Evolutionary conservation across 2,113 vertebrate genomes (phyloP).

Genomic region (Saccopteryx bilineata): DNA sequence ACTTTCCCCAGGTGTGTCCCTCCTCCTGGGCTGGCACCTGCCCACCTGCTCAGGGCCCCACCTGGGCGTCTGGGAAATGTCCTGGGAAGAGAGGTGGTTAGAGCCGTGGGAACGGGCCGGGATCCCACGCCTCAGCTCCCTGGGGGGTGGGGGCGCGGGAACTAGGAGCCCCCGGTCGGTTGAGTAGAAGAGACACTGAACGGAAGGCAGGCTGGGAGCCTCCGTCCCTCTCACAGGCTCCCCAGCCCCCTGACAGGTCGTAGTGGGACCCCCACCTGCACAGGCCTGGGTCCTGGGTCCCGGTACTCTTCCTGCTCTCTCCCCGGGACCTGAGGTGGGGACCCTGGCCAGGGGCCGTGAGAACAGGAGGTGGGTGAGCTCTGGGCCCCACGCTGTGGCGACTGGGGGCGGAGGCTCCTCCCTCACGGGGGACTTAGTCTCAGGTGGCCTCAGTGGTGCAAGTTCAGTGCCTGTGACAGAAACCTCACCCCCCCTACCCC

Average conservation of each 20-base stretch:
- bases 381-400: not conserved
- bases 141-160: accelerated
- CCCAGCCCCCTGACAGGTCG: too few species aligned
- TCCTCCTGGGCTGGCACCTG: not conserved
- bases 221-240: too few species aligned
- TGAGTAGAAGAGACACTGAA: too few species aligned
- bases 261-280: not conserved
- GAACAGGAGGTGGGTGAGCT: not conserved
- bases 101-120: not conserved
- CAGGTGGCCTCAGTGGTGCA: constrained; percentile 33
- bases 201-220: too few species aligned
- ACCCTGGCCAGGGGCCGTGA: constrained; percentile 57
- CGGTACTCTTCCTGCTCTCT: too few species aligned
- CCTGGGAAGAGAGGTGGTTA: not conserved
- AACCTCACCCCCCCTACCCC: constrained; percentile 45
- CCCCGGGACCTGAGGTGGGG: not conserved
- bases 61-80: constrained; percentile 66
- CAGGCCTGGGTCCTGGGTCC: not conserved
- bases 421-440: constrained; percentile 62
- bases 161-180: not conserved
- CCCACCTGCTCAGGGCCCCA: not conserved
- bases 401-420: constrained; percentile 54
- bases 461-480: constrained; percentile 71
- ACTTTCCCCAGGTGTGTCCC: too few species aligned
- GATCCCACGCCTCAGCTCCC: not conserved